Evolutionary conservation across 2,888 invertebrate genomes (phyloP), one percentile per base, ranked within the genome.

Genomic region (Thereva nobilitata): DNA sequence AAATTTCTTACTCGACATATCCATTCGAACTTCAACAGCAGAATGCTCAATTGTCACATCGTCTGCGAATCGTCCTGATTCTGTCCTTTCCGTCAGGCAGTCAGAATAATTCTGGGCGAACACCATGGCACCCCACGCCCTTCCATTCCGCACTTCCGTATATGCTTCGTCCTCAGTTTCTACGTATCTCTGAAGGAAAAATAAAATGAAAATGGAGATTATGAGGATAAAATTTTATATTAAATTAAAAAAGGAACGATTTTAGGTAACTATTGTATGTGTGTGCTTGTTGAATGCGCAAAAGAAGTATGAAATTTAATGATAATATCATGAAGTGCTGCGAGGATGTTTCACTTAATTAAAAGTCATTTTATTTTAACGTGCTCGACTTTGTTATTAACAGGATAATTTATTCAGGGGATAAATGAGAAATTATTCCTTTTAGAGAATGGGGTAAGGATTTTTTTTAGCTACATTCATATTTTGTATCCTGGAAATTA

Each of bases 61-160:
- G 38, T 84, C 84, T 0, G 86, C 85, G 68, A 84, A 82, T 40
- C 87, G 84, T 0, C 87, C 87, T 44, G 83, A 78, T 3, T 85
- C 84, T 59, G 90, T 82, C 68, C 90, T 82, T 65, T 84, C 80
- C 59, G 86, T 84, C 1, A 94, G 79, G 1, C 88, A 84, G 4
- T 82, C 80, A 0, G 93, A 89, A 79, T 92, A 96, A 80, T 95
- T 94, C 0, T 84, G 74, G 0, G 87, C 84, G 71, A 96, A 91
- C 4, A 87, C 83, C 8, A 96, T 77, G 0, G 90, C 87, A 0
- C 88, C 93, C 86, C 94, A 92, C 1, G 90, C 87, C 69, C 86
- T 82, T 0, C 94, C 95, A 42, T 82, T 83, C 34, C 82, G 78
- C 0, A 95, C 92, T 12, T 87, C 87, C 3, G 84, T 75, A 71